Conservation (phyloP, 2,888 invertebrate genomes). For the Dasysyrphus albostriatus region DNA sequence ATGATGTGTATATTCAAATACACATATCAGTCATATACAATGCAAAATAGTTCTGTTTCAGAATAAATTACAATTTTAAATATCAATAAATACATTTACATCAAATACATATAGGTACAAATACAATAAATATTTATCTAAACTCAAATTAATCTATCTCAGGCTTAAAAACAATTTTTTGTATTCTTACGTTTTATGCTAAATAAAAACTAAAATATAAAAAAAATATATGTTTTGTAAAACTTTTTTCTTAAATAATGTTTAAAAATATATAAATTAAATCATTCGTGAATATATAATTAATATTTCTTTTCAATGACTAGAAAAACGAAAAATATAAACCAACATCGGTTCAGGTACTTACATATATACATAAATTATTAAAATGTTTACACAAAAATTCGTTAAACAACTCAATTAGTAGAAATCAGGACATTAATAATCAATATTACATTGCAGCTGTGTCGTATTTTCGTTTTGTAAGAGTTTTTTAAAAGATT, state of each 20-base stretch:
- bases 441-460: slow-evolving; percentile 65
- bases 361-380: slow-evolving; percentile 77
- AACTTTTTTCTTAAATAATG: slow-evolving; percentile 22
- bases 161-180: neutral
- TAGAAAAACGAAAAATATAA: slow-evolving; percentile 43
- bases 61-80: slow-evolving; percentile 47
- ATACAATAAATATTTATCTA: slow-evolving; percentile 66
- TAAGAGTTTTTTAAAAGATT: slow-evolving; percentile 3
- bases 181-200: slow-evolving; percentile 5
- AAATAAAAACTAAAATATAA: slow-evolving; percentile 12
- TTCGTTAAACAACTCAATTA: slow-evolving; percentile 8
- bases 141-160: slow-evolving; percentile 67
- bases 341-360: slow-evolving; percentile 73
- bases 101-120: slow-evolving; percentile 46
- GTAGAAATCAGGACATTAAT: slow-evolving; percentile 36
- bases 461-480: slow-evolving; percentile 35
- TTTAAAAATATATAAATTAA: slow-evolving; percentile 22
- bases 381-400: slow-evolving; percentile 44
- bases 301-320: neutral
- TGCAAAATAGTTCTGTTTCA: slow-evolving; percentile 53
- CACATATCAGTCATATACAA: slow-evolving; percentile 65
- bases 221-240: slow-evolving; percentile 36
- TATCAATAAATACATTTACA: slow-evolving; percentile 61
- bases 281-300: neutral
- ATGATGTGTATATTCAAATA: slow-evolving; percentile 25